Evolutionary conservation across 2,888 invertebrate species (phyloP).

Genomic region (Macrosoma leucophasiata): DNA sequence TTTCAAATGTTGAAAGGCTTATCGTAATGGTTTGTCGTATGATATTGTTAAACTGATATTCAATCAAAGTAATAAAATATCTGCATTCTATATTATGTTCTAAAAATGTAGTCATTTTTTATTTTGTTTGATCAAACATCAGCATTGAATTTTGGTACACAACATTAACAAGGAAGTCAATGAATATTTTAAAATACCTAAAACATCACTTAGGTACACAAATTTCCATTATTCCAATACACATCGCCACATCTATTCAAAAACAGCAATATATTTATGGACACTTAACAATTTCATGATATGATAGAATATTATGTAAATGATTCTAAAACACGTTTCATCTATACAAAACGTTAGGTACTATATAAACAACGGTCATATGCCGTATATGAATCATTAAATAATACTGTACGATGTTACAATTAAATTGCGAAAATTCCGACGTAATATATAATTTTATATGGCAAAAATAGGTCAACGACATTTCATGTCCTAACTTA

Average conservation of each 20-base stretch:
- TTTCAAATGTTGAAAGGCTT: slow-evolving; percentile 13
- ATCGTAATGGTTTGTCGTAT: slow-evolving; percentile 10
- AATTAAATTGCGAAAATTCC: slow-evolving; percentile 33
- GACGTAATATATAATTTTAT: slow-evolving; percentile 21
- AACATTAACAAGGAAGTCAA: slow-evolving; percentile 34
- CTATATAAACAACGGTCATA: slow-evolving; percentile 40
- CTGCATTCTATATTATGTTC: too few species aligned
- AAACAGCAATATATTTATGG: slow-evolving; percentile 29
- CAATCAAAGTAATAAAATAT: slow-evolving; percentile 6
- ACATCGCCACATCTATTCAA: slow-evolving; percentile 29
- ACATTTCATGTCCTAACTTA: slow-evolving; percentile 66
- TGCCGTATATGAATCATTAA: slow-evolving; percentile 41
- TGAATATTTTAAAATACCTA: slow-evolving; percentile 36
- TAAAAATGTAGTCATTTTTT: too few species aligned
- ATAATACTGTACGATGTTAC: slow-evolving; percentile 54
- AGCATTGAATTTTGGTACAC: too few species aligned
- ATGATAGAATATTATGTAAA: slow-evolving; percentile 56
- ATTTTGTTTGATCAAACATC: too few species aligned
- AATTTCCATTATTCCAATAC: slow-evolving; percentile 28
- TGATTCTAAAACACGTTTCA: slow-evolving; percentile 44
- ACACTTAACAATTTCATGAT: slow-evolving; percentile 40
- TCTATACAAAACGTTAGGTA: slow-evolving; percentile 36
- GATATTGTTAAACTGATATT: too few species aligned
- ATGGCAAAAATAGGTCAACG: slow-evolving; percentile 32
- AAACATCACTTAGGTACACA: slow-evolving; percentile 36